Evolutionary conservation across 2,888 invertebrate species (phyloP).

Genomic region (Drosophila suboccidentalis): DNA sequence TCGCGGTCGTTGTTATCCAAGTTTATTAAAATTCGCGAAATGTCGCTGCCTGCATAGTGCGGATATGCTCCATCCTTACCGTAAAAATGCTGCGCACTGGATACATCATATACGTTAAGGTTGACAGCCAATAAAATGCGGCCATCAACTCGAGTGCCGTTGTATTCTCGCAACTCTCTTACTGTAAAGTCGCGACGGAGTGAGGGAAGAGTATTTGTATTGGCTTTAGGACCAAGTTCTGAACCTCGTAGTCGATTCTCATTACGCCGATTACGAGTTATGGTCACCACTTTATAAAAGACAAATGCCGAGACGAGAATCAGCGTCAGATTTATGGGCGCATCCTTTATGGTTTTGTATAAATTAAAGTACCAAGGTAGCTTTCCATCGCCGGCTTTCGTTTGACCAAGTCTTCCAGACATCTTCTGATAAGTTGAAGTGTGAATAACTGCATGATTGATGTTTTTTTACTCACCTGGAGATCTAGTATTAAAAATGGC

Average conservation of each 20-base stretch:
- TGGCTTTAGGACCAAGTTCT: background rate
- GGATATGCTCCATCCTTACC: constrained; percentile 54
- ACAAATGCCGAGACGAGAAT: constrained; percentile 58
- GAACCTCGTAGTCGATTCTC: constrained; percentile 1
- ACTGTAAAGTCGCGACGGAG: constrained; percentile 51
- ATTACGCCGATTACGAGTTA: constrained; percentile 25
- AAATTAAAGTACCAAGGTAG: constrained; percentile 53
- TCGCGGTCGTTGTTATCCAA: background rate
- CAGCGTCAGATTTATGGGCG: constrained; percentile 41
- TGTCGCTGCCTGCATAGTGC: constrained; percentile 58
- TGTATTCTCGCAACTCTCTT: constrained; percentile 38
- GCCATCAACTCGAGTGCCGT: constrained; percentile 53
- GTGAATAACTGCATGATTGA: background rate
- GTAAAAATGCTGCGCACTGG: constrained; percentile 50
- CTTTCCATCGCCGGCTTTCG: constrained; percentile 13
- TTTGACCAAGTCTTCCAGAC: constrained; percentile 21
- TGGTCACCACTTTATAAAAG: constrained; percentile 52
- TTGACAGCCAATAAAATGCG: constrained; percentile 63
- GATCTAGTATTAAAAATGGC: background rate
- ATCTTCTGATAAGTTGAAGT: constrained; percentile 28
- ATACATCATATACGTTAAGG: constrained; percentile 56
- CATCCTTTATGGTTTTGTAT: constrained; percentile 42
- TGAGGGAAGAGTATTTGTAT: constrained; percentile 9
- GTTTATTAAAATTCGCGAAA: constrained; percentile 54
- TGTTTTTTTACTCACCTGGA: background rate